Percentiles rank a stretch among this genome's conserved stretches.
These are phyloP conservation scores for Pipistrellus kuhlii DNA, from an alignment of 2,797 vertebrate genomes.

Conservation along the genomic window DNA sequence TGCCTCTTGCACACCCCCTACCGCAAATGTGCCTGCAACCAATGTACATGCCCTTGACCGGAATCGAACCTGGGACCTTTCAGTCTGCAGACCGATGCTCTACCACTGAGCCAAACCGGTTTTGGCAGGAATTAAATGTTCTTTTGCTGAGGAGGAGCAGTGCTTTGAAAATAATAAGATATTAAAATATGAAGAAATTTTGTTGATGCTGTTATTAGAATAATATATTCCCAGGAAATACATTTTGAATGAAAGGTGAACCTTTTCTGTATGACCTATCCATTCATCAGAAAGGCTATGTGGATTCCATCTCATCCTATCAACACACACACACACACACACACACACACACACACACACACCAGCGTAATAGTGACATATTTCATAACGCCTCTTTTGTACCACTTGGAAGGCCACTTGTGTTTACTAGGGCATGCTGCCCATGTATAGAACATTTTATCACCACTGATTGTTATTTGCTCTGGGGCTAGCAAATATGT, in stretches of 20 bases:
- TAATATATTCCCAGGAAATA: not conserved
- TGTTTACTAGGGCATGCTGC: not conserved
- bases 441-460: not conserved
- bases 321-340: not conserved
- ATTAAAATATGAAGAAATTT: not conserved
- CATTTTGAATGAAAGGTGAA: slow-evolving; percentile 14
- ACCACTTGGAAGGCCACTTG: not conserved
- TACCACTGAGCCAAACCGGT: too few species aligned
- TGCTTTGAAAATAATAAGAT: not conserved
- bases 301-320: not conserved
- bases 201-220: not conserved
- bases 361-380: not conserved
- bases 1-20: too few species aligned
- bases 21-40: too few species aligned
- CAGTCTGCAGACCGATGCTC: too few species aligned
- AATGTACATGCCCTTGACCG: too few species aligned
- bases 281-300: not conserved
- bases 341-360: not conserved
- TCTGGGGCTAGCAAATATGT: not conserved
- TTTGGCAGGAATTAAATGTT: not conserved
- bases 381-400: not conserved
- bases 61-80: too few species aligned
- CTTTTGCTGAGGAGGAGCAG: not conserved
- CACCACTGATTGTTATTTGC: not conserved
- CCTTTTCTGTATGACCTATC: not conserved